Evolutionary conservation across 2,113 vertebrate species (phyloP).

Genomic region (Rattus rattus): DNA sequence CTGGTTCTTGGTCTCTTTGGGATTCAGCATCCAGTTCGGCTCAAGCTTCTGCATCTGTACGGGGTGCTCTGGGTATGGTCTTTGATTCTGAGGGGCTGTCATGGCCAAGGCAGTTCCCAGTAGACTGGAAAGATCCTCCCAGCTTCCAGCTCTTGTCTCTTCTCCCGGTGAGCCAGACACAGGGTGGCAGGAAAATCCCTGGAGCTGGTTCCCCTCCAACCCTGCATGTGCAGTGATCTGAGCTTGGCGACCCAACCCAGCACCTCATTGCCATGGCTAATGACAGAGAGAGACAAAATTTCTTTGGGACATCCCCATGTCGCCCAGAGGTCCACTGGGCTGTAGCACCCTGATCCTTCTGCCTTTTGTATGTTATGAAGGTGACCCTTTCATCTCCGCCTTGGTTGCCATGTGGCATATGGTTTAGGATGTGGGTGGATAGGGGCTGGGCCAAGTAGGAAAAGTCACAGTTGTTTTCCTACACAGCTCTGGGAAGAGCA

Average conservation of each 20-base stretch:
- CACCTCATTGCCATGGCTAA: neutral
- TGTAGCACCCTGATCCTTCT: neutral
- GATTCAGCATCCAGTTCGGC: too few species aligned
- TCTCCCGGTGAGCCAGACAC: neutral
- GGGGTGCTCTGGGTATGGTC: too few species aligned
- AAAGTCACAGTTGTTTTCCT: neutral
- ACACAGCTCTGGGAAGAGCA: neutral
- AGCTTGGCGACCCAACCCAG: neutral
- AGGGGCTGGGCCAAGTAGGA: neutral
- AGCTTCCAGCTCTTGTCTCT: neutral
- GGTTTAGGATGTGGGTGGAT: neutral
- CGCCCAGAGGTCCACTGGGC: neutral
- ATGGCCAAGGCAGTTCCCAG: neutral
- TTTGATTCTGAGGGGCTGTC: neutral
- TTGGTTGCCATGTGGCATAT: rapidly evolving
- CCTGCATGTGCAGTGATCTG: neutral
- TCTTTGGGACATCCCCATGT: neutral
- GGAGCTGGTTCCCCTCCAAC: neutral
- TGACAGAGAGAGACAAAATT: neutral
- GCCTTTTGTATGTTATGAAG: neutral
- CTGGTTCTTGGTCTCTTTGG: neutral
- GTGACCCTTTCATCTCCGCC: neutral
- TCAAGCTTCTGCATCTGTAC: neutral
- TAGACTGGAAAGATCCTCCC: neutral
- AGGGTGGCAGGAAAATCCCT: neutral